Conservation (phyloP, 2,797 vertebrate species). For the Gouania willdenowi region DNA sequence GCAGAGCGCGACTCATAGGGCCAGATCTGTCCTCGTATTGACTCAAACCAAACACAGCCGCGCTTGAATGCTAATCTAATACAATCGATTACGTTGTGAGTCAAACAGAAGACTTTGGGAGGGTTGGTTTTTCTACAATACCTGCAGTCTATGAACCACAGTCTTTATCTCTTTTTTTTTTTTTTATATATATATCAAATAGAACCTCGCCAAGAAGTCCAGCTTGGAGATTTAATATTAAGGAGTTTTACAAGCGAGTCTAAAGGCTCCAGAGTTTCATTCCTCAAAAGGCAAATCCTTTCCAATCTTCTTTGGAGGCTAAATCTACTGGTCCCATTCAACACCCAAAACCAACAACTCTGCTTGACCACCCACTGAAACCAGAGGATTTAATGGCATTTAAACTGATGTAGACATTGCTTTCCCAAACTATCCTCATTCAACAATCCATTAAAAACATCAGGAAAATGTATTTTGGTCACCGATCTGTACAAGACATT, state of each 20-base stretch:
- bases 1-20: background rate
- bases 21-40: background rate
- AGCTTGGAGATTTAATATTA: no score
- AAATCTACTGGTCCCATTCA: constrained; percentile 54
- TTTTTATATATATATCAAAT: no score
- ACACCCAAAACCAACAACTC: constrained; percentile 63
- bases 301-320: constrained; percentile 54
- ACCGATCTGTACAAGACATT: background rate
- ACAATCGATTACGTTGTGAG: constrained; percentile 21
- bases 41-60: constrained; percentile 17
- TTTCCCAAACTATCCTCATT: no score
- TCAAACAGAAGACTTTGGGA: constrained; percentile 7
- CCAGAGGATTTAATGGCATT: constrained; percentile 27
- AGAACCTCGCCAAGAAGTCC: no score
- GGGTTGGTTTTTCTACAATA: background rate
- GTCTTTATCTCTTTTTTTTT: no score
- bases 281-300: constrained; percentile 51
- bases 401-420: constrained; percentile 8
- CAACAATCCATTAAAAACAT: no score
- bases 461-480: constrained; percentile 3
- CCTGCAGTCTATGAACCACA: no score
- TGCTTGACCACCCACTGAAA: constrained; percentile 33
- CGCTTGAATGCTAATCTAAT: constrained; percentile 15
- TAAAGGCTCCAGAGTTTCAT: constrained; percentile 20
- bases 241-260: no score